Evolutionary conservation across 2,113 vertebrate species (phyloP).

Genomic region (Ictalurus furcatus): DNA sequence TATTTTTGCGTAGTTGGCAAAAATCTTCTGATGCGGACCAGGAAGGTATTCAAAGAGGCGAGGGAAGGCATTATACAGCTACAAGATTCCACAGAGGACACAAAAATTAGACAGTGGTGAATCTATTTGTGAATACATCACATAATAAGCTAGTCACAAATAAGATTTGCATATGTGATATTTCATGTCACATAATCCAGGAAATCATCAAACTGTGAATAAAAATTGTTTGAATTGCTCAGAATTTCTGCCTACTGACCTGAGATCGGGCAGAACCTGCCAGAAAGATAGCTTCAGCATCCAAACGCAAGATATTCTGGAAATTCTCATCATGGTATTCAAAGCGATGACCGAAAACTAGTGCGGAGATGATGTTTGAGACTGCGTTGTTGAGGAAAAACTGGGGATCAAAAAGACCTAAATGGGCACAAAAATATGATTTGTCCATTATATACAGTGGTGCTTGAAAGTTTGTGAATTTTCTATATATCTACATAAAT

Average conservation of each 20-base stretch:
- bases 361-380: constrained; percentile 80
- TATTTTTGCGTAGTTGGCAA: constrained; percentile 54
- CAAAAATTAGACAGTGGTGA: background rate
- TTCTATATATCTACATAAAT: no score
- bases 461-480: no score
- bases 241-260: constrained; percentile 53
- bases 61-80: constrained; percentile 68
- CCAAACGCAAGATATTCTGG: constrained; percentile 73
- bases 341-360: constrained; percentile 85
- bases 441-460: background rate
- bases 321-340: constrained; percentile 80
- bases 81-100: background rate
- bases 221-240: background rate
- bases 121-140: background rate
- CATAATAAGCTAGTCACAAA: background rate
- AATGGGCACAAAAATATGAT: background rate
- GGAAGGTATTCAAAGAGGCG: constrained; percentile 61
- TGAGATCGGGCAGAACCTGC: constrained; percentile 60
- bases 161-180: background rate
- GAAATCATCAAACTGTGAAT: background rate
- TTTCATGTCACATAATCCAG: background rate
- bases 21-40: constrained; percentile 56
- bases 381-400: constrained; percentile 77
- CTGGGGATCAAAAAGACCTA: constrained; percentile 84
- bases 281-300: constrained; percentile 69